These are phyloP conservation scores for Cricetomys ansorgei DNA, from an alignment of 2,113 vertebrate species.

Conservation along the genomic window DNA sequence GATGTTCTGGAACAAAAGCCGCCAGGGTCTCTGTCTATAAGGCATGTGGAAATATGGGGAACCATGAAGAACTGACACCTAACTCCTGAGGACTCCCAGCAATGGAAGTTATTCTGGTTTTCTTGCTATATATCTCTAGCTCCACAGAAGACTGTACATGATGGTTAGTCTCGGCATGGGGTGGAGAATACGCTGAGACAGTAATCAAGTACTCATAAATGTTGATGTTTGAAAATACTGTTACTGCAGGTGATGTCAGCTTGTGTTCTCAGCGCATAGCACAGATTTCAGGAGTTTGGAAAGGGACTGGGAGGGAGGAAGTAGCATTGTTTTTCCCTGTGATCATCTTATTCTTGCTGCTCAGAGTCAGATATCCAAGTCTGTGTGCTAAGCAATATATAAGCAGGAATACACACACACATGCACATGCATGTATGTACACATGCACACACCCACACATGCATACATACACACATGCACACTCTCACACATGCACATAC, in stretches of 20 bases:
- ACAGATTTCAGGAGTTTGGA: constrained; percentile 32
- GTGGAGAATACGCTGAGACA: neutral
- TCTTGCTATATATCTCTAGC: neutral
- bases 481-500: neutral
- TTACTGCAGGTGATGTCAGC: neutral
- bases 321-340: neutral
- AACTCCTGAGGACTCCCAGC: neutral
- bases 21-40: neutral
- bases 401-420: neutral
- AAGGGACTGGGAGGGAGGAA: neutral
- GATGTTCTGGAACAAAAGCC: constrained; percentile 10
- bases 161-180: neutral
- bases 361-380: neutral
- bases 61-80: neutral
- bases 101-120: neutral
- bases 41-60: neutral
- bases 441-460: neutral
- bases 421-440: too few species aligned
- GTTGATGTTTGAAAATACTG: neutral
- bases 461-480: neutral
- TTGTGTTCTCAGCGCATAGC: neutral
- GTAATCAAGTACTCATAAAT: neutral
- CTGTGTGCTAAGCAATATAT: neutral
- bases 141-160: neutral
- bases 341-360: constrained; percentile 14